Percentiles rank a stretch among this genome's conserved stretches.
Conservation (phyloP, 1,140 invertebrate species). For the Aradophagus sp. region DNA sequence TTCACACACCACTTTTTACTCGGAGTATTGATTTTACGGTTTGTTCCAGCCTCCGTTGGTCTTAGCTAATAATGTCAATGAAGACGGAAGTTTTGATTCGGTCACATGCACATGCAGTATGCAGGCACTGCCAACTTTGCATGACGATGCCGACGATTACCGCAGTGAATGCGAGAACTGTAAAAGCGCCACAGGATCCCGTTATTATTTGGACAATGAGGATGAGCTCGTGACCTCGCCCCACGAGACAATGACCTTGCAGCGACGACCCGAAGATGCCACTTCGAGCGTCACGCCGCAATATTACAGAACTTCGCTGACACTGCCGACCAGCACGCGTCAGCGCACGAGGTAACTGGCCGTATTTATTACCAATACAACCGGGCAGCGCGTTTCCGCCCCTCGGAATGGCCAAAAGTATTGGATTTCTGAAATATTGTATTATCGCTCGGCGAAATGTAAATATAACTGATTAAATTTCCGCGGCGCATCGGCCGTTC, state of each 20-base stretch:
- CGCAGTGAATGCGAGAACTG: slow-evolving; percentile 89
- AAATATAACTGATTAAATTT: no score
- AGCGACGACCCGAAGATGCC: slow-evolving; percentile 77
- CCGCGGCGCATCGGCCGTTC: background rate
- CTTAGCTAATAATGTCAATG: slow-evolving; percentile 67
- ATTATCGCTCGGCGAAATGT: no score
- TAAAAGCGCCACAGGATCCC: slow-evolving; percentile 81
- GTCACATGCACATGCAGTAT: slow-evolving; percentile 72
- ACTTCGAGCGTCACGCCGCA: slow-evolving; percentile 68
- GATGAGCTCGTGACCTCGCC: slow-evolving; percentile 75
- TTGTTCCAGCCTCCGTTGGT: slow-evolving; percentile 64
- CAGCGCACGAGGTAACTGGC: slow-evolving; percentile 75
- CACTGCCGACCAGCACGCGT: slow-evolving; percentile 80
- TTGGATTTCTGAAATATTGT: no score
- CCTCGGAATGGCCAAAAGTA: no score
- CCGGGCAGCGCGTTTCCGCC: no score
- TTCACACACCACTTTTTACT: no score
- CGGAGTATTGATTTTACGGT: no score
- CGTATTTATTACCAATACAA: no score
- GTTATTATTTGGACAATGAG: slow-evolving; percentile 79
- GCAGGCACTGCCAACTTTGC: slow-evolving; percentile 70
- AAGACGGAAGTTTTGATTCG: slow-evolving; percentile 72
- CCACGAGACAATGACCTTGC: slow-evolving; percentile 83
- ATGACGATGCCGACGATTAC: slow-evolving; percentile 82
- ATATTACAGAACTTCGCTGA: slow-evolving; percentile 81